These are phyloP conservation scores for Aptenodytes forsteri DNA, from an alignment of 2,113 vertebrate genomes.

Conservation along the genomic window DNA sequence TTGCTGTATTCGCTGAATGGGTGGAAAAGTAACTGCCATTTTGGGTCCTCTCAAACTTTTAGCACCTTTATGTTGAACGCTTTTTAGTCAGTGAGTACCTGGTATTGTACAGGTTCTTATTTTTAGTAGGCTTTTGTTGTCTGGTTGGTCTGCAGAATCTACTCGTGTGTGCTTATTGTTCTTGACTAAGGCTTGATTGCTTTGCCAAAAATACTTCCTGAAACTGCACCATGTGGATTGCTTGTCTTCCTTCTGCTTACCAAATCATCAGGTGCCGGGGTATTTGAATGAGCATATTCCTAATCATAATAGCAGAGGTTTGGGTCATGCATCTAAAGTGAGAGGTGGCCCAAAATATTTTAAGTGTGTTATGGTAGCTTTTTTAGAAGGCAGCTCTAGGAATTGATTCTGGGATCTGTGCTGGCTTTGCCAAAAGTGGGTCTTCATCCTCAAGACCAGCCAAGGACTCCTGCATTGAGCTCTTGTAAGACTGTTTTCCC, in stretches of 20 bases:
- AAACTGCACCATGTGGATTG: neutral
- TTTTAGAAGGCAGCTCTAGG: neutral
- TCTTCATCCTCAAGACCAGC: neutral
- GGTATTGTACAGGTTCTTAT: neutral
- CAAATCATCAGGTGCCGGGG: neutral
- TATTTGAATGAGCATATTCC: neutral
- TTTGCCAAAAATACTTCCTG: neutral
- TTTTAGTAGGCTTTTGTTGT: neutral
- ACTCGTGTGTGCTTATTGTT: neutral
- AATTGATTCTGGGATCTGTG: neutral
- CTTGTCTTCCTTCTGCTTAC: neutral
- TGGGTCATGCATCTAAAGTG: neutral
- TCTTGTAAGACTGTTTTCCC: neutral
- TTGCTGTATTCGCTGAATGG: neutral
- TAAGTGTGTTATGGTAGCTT: fast-evolving
- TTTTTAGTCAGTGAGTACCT: neutral
- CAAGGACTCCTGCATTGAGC: neutral
- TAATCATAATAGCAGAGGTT: neutral
- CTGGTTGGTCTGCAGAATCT: neutral
- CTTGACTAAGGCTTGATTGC: neutral
- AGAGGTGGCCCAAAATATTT: neutral
- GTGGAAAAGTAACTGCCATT: neutral
- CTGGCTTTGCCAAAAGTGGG: neutral
- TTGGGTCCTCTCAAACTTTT: neutral
- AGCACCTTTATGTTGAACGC: neutral